Evolutionary conservation across 2,113 vertebrate genomes (phyloP).

Genomic region (Aviceda subcristata): DNA sequence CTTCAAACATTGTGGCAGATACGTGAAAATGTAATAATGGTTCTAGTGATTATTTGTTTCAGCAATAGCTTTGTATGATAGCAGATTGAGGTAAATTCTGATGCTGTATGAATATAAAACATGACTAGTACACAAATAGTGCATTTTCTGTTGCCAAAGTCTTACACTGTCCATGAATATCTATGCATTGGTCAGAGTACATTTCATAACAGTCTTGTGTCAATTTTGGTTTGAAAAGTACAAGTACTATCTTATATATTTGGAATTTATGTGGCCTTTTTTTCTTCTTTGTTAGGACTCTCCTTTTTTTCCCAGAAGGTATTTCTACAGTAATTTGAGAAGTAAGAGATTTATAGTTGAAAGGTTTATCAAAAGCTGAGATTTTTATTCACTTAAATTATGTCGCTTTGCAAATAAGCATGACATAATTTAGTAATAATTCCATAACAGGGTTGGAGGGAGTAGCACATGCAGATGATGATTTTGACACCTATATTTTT

Average conservation of each 20-base stretch:
- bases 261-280: not conserved
- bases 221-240: not conserved
- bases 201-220: not conserved
- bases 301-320: not conserved
- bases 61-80: not conserved
- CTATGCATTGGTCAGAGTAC: not conserved
- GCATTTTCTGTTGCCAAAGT: not conserved
- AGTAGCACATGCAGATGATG: not conserved
- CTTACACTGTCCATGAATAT: not conserved
- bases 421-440: not conserved
- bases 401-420: not conserved
- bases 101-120: not conserved
- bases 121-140: not conserved
- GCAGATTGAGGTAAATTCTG: not conserved
- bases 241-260: not conserved
- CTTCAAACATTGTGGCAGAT: not conserved
- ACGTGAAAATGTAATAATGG: not conserved
- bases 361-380: not conserved
- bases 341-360: not conserved
- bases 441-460: not conserved
- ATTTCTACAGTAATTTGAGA: not conserved
- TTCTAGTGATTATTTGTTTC: not conserved
- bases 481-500: not conserved
- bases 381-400: not conserved
- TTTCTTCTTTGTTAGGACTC: not conserved